Evolutionary conservation across 1,140 invertebrate genomes (phyloP).

Genomic region (Bombus huntii): DNA sequence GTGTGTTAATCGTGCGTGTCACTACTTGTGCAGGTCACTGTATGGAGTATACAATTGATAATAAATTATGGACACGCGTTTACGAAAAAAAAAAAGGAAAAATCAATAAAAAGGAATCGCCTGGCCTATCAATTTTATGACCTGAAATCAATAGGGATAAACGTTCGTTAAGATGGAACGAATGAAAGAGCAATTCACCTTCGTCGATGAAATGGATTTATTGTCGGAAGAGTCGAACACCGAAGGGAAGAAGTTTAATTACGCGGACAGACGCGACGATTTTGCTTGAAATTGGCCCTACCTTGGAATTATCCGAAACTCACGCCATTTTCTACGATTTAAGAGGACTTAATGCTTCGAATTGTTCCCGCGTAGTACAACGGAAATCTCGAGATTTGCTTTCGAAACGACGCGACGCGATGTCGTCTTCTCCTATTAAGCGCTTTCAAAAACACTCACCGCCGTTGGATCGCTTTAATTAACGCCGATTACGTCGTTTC

Average conservation of each 20-base stretch:
- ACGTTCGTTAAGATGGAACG: not conserved
- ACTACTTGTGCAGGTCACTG: conserved; percentile 73
- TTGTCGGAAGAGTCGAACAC: not conserved
- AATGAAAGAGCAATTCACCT: not conserved
- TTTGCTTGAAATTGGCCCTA: not conserved
- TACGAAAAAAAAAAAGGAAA: conserved; percentile 50
- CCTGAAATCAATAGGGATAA: not conserved
- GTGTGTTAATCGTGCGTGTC: conserved; percentile 41
- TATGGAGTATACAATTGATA: conserved; percentile 67
- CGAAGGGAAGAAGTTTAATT: conserved; percentile 24
- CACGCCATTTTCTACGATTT: not conserved
- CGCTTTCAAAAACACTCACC: conserved; percentile 26
- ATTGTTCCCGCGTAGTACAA: not conserved
- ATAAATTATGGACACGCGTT: conserved; percentile 75
- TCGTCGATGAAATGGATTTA: not conserved
- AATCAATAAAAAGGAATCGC: not conserved
- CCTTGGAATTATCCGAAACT: conserved; percentile 4
- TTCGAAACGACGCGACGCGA: conserved; percentile 3
- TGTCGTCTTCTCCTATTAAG: conserved; percentile 18
- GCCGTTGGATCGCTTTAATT: conserved; percentile 36
- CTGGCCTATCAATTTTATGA: not conserved
- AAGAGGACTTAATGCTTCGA: conserved; percentile 6
- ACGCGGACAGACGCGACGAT: not conserved
- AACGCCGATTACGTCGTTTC: conserved; percentile 17
- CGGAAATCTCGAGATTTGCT: not conserved